Conservation (phyloP, 2,797 vertebrate genomes). For the Amniataba percoides region DNA sequence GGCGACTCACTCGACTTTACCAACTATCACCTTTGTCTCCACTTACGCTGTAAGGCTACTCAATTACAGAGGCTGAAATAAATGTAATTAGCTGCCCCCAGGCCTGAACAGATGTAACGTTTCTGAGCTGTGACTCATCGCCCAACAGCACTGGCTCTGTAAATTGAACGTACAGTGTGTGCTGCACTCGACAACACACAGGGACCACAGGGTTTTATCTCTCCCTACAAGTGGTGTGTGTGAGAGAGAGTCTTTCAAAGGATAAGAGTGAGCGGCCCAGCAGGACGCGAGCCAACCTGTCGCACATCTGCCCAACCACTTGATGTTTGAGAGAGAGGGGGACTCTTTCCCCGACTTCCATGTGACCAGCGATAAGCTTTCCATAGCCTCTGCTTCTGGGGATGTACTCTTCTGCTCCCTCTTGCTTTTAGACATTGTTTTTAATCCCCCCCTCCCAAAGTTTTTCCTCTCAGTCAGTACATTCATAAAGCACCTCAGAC, state of each 20-base stretch:
- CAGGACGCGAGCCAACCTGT: background rate
- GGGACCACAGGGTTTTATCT: conserved; percentile 34
- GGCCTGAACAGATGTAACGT: conserved; percentile 19
- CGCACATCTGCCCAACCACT: conserved; percentile 1
- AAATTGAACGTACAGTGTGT: conserved; percentile 44
- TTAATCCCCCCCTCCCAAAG: conserved; percentile 13
- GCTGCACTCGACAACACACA: conserved; percentile 15
- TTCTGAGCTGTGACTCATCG: conserved; percentile 50
- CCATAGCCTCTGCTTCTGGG: background rate
- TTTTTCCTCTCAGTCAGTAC: conserved; percentile 49
- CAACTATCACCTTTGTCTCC: background rate
- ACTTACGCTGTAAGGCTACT: background rate
- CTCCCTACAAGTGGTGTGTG: background rate
- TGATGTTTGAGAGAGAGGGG: background rate
- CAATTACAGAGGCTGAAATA: conserved; percentile 2
- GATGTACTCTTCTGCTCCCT: background rate
- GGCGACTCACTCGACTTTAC: background rate
- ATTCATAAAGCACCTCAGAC: conserved; percentile 64
- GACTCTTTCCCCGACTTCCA: background rate
- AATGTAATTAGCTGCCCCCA: conserved; percentile 10
- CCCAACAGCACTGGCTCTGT: conserved; percentile 5
- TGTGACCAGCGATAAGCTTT: background rate
- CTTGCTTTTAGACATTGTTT: conserved; percentile 33
- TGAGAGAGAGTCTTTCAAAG: background rate
- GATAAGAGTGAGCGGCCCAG: conserved; percentile 28